Percentiles rank a stretch among this genome's conserved stretches.
Conservation (phyloP, 1,140 invertebrate species). For the Drosophila fuyamai region DNA sequence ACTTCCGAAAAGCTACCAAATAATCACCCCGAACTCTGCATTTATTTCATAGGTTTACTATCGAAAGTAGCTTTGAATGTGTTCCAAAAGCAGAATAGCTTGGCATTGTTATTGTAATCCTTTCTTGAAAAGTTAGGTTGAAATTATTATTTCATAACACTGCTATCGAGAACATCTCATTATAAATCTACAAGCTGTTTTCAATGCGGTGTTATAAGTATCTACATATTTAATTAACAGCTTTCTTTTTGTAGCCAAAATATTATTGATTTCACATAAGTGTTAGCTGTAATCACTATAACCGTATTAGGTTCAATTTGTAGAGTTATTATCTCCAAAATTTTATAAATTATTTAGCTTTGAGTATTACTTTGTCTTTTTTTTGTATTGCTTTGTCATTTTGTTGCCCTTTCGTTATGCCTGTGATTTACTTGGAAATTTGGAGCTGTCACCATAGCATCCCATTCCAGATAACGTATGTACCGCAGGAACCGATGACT, state of each 20-base stretch:
- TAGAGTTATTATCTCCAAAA: neutral
- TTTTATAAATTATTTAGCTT: neutral
- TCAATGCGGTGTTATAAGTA: neutral
- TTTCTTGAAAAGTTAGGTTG: neutral
- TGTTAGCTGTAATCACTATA: neutral
- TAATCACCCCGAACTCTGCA: slow-evolving; percentile 15
- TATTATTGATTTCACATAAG: neutral
- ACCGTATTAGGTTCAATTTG: neutral
- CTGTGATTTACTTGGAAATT: neutral
- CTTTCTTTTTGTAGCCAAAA: slow-evolving; percentile 2
- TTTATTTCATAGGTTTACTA: slow-evolving; percentile 14
- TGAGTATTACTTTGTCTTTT: neutral
- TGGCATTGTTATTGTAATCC: neutral
- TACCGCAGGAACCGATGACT: slow-evolving; percentile 4
- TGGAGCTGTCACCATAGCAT: slow-evolving; percentile 9
- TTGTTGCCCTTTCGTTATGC: slow-evolving; percentile 1
- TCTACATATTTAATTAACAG: neutral
- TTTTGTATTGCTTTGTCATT: neutral
- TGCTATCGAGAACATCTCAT: neutral
- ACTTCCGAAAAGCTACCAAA: slow-evolving; percentile 29
- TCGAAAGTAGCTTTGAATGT: slow-evolving; percentile 20
- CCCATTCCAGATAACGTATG: neutral
- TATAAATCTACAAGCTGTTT: neutral
- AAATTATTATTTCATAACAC: neutral
- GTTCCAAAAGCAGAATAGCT: slow-evolving; percentile 2